A percentile compares a stretch with the other conserved stretches of the same genome.
Conservation (phyloP, 2,888 invertebrate species). For the Drosophila ustulata region DNA sequence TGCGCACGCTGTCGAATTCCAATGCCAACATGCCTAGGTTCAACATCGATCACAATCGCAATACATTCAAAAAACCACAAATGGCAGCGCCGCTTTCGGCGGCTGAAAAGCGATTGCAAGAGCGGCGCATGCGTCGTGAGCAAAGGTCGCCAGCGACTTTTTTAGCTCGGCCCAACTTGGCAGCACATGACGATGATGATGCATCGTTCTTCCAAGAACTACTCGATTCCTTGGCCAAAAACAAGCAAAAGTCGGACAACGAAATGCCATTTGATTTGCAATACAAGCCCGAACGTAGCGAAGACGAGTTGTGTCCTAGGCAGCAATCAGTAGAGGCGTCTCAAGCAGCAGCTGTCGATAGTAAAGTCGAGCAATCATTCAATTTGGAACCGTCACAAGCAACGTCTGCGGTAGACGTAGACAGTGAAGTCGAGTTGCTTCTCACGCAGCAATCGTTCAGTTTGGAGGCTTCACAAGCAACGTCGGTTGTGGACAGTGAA, state of each 20-base stretch:
- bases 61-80: neutral
- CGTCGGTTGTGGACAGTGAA: neutral
- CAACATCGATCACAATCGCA: neutral
- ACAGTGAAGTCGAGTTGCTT: neutral
- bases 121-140: constrained; percentile 24
- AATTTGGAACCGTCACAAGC: neutral
- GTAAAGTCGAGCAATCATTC: no score
- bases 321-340: neutral
- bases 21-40: neutral
- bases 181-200: constrained; percentile 1
- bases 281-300: no score
- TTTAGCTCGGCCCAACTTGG: neutral
- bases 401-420: neutral
- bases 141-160: neutral
- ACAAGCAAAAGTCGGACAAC: neutral
- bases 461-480: no score
- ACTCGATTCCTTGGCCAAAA: constrained; percentile 7
- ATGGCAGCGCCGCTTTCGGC: neutral
- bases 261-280: neutral
- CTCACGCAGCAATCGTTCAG: neutral
- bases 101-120: constrained; percentile 4
- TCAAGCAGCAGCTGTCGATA: neutral
- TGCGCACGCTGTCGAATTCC: constrained; percentile 1
- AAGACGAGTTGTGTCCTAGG: no score
- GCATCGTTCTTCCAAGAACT: constrained; percentile 27